Conservation (phyloP, 1,140 invertebrate species). For the Heliconius himera region DNA sequence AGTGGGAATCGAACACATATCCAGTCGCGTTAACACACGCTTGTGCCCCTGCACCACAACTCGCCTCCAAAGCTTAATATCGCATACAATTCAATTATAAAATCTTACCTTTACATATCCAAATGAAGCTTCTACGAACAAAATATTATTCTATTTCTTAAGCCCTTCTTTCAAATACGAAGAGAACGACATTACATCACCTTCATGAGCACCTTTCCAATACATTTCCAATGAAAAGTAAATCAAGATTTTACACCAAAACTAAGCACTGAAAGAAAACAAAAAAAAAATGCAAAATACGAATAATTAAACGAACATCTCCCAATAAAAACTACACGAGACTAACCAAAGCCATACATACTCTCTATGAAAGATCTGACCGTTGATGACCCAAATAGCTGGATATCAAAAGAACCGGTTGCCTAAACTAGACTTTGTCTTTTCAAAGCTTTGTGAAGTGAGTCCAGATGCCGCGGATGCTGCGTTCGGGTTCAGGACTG, state of each 20-base stretch:
- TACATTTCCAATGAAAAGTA: no score
- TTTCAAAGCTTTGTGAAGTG: conserved; percentile 62
- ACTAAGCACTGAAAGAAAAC: not conserved
- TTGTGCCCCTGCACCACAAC: no score
- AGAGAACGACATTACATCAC: not conserved
- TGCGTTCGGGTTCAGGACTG: conserved; percentile 66
- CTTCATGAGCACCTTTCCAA: no score
- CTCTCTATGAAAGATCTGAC: conserved; percentile 26
- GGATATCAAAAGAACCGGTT: conserved; percentile 66
- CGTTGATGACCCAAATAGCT: conserved; percentile 73
- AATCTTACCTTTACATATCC: not conserved
- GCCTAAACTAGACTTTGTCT: conserved; percentile 66
- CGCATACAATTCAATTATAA: not conserved
- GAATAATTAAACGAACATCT: conserved; percentile 30
- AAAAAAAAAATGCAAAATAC: not conserved
- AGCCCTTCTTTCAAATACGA: not conserved
- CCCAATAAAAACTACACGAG: conserved; percentile 38
- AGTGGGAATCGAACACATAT: no score
- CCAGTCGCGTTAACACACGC: no score
- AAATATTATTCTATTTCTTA: not conserved
- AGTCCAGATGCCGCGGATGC: conserved; percentile 74
- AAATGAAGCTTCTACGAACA: not conserved
- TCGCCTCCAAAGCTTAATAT: no score
- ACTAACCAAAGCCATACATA: conserved; percentile 46
- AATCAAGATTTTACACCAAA: not conserved